Evolutionary conservation across 2,797 vertebrate genomes (phyloP).

Genomic region (Periparus ater): DNA sequence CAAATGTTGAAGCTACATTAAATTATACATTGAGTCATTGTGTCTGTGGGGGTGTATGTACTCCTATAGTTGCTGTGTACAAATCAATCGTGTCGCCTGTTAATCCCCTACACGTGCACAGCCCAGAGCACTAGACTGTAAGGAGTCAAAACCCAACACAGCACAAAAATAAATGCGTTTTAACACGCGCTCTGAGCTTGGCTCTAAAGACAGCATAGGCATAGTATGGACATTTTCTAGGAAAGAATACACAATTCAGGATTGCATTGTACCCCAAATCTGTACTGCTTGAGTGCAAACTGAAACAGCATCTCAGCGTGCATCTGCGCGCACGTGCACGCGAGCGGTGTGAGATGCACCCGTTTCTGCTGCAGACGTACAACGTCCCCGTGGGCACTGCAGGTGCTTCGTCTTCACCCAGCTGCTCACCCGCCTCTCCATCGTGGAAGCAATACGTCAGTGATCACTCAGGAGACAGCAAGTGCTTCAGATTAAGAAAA

Average conservation of each 20-base stretch:
- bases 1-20: constrained; percentile 52
- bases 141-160: neutral
- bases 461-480: neutral
- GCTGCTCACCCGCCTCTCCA: neutral
- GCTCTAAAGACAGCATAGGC: neutral
- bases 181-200: neutral
- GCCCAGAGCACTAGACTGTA: neutral
- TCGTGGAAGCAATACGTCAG: accelerated
- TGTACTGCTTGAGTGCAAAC: neutral
- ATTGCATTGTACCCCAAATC: neutral
- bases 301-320: accelerated
- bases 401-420: neutral
- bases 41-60: neutral
- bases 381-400: accelerated
- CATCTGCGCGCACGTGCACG: accelerated
- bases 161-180: neutral
- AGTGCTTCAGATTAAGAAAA: neutral
- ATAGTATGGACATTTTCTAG: neutral
- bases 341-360: accelerated
- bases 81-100: neutral
- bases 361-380: neutral
- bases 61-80: neutral
- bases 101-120: neutral
- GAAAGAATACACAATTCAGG: neutral
- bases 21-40: constrained; percentile 21